These are phyloP conservation scores for Atlantisia rogersi DNA, from an alignment of 2,113 vertebrate genomes.

Conservation along the genomic window DNA sequence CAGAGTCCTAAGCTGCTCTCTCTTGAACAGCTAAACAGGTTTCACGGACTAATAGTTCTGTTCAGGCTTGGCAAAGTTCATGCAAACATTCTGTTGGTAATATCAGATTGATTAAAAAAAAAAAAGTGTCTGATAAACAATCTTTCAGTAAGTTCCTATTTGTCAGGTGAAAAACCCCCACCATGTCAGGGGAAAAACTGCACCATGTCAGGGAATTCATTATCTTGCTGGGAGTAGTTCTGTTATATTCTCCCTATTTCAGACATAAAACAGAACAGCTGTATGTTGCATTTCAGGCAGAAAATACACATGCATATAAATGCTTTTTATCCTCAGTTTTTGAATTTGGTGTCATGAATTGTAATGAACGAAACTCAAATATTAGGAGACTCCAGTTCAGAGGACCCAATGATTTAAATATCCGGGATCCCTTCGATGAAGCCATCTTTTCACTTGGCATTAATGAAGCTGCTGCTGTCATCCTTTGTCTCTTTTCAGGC, in stretches of 20 bases:
- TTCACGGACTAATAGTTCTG: background rate
- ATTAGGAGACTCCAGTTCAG: background rate
- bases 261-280: conserved; percentile 59
- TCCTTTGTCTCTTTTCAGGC: conserved; percentile 1
- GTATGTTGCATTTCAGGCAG: background rate
- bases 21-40: background rate
- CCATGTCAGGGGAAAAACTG: background rate
- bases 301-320: conserved; percentile 40
- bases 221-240: conserved; percentile 18
- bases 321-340: conserved; percentile 14
- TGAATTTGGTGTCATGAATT: conserved; percentile 38
- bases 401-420: background rate
- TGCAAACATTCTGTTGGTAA: background rate
- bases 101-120: background rate
- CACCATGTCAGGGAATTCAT: conserved; percentile 27
- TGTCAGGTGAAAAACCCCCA: background rate
- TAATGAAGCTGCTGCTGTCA: background rate
- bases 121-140: background rate
- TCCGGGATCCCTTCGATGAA: background rate
- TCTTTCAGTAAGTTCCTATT: conserved; percentile 10
- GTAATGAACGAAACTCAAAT: background rate
- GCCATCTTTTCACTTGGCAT: background rate
- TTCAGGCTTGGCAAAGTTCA: background rate
- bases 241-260: conserved; percentile 37
- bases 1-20: background rate